These are phyloP conservation scores for Muscicapa striata DNA, from an alignment of 2,797 vertebrate species.

Conservation along the genomic window DNA sequence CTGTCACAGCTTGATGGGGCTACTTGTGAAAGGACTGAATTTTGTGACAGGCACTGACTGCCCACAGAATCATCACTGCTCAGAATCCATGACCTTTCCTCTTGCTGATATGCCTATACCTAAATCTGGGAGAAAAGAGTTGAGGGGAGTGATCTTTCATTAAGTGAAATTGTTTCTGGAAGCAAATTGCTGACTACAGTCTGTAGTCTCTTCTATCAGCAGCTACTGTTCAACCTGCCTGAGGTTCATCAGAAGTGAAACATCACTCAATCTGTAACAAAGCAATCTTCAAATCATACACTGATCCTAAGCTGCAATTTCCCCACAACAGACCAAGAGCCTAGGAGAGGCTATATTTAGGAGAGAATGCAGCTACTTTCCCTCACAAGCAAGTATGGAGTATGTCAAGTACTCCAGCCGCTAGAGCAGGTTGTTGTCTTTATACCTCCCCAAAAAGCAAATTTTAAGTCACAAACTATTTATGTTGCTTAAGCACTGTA, in stretches of 20 bases:
- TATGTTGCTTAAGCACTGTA: not conserved
- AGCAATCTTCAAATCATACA: not conserved
- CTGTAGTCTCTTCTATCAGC: not conserved
- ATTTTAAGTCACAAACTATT: not conserved
- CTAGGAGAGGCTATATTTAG: not conserved
- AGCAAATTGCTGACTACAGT: not conserved
- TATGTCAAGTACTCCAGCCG: not conserved
- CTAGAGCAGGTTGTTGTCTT: not conserved
- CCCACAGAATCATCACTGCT: not conserved
- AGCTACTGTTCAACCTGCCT: not conserved
- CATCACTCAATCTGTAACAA: not conserved
- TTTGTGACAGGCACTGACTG: not conserved
- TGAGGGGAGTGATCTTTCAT: not conserved
- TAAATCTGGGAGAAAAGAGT: not conserved
- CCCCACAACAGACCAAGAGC: not conserved
- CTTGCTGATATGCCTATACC: not conserved
- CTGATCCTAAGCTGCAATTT: not conserved
- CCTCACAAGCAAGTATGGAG: not conserved
- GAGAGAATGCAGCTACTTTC: not conserved
- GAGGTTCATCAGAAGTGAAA: not conserved
- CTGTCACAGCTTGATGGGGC: not conserved
- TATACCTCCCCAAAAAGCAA: not conserved
- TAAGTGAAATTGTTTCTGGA: not conserved
- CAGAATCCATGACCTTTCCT: not conserved
- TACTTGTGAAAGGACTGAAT: not conserved